These are phyloP conservation scores for Vicugna pacos DNA, from an alignment of 2,113 vertebrate species.

Conservation along the genomic window DNA sequence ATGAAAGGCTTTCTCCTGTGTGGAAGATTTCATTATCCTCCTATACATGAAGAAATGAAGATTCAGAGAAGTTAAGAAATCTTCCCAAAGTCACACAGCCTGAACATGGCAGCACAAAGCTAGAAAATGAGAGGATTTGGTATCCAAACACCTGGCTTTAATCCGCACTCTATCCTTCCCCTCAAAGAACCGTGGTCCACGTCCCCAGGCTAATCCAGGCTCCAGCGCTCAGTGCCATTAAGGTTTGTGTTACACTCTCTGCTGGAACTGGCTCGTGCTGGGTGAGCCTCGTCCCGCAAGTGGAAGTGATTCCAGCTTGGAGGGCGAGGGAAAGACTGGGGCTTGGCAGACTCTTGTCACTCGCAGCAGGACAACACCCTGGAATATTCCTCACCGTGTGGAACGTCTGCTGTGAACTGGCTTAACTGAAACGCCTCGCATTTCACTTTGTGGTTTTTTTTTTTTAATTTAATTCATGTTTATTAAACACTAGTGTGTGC, in stretches of 20 bases:
- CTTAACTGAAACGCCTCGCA: neutral
- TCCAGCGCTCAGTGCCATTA: neutral
- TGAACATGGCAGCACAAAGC: neutral
- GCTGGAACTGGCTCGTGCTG: neutral
- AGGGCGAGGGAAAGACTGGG: neutral
- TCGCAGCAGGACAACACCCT: neutral
- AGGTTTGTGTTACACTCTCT: neutral
- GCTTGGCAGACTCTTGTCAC: neutral
- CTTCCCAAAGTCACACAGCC: neutral
- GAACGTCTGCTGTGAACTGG: neutral
- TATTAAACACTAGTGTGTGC: neutral
- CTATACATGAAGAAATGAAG: neutral
- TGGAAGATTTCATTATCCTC: neutral
- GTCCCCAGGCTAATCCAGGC: neutral
- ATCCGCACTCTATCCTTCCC: neutral
- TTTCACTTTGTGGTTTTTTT: neutral
- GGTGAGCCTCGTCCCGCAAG: neutral
- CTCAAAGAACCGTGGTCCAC: neutral
- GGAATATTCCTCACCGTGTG: neutral
- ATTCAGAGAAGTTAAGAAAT: conserved; percentile 3
- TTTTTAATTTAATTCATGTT: neutral
- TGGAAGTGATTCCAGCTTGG: neutral
- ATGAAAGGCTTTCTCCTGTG: neutral
- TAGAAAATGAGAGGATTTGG: neutral
- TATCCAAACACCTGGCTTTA: neutral